Base-by-base conservation (phyloP, 1,140 invertebrate species). In the Agrypnia vestita region DNA sequence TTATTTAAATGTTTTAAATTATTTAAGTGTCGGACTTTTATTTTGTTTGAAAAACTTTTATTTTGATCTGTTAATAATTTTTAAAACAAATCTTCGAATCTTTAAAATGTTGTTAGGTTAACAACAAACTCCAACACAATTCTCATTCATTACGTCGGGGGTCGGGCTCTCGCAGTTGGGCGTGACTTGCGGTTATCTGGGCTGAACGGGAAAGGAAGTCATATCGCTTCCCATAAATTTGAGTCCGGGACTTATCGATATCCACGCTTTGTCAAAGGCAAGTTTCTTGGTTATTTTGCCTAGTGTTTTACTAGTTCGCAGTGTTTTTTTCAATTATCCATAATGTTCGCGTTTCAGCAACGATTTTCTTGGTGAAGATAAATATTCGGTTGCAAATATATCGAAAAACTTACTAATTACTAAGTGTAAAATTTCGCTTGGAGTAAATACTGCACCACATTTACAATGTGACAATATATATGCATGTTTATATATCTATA, bases 141-240 rank as follows among this genome's bases (percentile, higher is more conserved):
- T 64, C 61, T 19, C 61, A 64, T 64, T 64, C 61, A 64, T 64
- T 64, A 64, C 21, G 61, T 35, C 61, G 19, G 21, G 11, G 49
- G 49, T 12, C 25, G 6, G 25, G 25, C 25, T 35, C 25, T 35
- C 1, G 25, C 6, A 35, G 25, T 35, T 35, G 1, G 25, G 35
- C 11, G 21, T 3, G 53, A 17, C 13, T 15, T 21, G 12, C 1
- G 8, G 21, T 59, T 21, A 59, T 59, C 55, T 59, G 55, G 55
- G 3, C 15, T 17, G 17, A 21, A 59, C 21, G 12, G 55, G 21
- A 59, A 59, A 59, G 17, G 4, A 59, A 59, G 55, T 59, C 55
- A 59, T 11, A 19, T 59, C 17, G 21, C 55, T n/a, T 35, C 55
- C 17, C 55, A 21, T 59, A 59, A 59, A 59, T 59, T 21, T 59